phyloP scores from a whole-genome alignment of 2,113 vertebrate genomes.

The Speoplatyrhinus poulsoni region DNA sequence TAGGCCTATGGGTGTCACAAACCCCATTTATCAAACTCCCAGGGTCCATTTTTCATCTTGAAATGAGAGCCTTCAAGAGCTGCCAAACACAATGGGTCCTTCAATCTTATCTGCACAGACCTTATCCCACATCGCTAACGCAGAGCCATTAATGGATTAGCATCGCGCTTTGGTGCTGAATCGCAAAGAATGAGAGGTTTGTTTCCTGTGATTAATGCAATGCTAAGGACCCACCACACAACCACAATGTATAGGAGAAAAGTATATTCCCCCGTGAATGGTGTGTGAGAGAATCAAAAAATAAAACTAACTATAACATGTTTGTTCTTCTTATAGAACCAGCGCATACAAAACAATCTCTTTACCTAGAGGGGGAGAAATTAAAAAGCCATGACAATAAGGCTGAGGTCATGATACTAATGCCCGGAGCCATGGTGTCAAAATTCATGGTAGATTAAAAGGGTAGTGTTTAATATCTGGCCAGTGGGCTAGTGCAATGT shows the following conservation, averaged over 20 bases:
- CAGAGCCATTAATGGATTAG: slow-evolving; percentile 66
- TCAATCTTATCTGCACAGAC: slow-evolving; percentile 75
- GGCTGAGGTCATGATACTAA: too few species aligned
- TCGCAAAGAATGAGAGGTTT: slow-evolving; percentile 53
- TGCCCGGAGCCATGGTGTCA: too few species aligned
- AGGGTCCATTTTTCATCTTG: slow-evolving; percentile 81
- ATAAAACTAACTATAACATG: too few species aligned
- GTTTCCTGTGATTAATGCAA: slow-evolving; percentile 48
- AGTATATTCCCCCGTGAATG: slow-evolving; percentile 25
- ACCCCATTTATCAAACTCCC: slow-evolving; percentile 84
- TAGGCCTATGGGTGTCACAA: slow-evolving; percentile 83
- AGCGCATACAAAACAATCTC: too few species aligned
- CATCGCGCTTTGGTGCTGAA: slow-evolving; percentile 61
- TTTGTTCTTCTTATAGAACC: too few species aligned
- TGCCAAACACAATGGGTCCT: slow-evolving; percentile 79
- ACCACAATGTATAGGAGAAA: slow-evolving; percentile 34
- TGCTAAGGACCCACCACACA: slow-evolving; percentile 23
- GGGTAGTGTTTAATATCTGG: too few species aligned
- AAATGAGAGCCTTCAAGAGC: slow-evolving; percentile 80
- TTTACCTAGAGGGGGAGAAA: background rate
- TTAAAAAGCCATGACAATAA: too few species aligned
- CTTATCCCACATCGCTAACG: slow-evolving; percentile 54
- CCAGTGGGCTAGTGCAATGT: too few species aligned
- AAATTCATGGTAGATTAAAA: too few species aligned
- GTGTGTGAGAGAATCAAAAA: slow-evolving; percentile 17